Conservation (phyloP, 2,888 invertebrate species). For the Nematopogon swammerdamellus region DNA sequence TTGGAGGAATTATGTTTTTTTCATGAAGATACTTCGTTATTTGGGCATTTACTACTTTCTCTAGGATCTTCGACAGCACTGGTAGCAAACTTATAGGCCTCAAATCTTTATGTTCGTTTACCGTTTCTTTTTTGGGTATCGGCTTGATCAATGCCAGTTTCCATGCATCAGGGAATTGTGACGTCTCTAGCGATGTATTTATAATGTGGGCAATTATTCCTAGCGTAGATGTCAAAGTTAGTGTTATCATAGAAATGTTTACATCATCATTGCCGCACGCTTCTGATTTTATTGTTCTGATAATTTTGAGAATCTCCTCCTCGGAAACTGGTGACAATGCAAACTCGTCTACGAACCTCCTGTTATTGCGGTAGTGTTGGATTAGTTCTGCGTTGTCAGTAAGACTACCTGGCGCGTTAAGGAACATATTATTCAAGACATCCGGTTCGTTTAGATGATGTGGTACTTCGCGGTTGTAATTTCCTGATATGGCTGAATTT, state of each 20-base stretch:
- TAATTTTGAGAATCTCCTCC: not conserved
- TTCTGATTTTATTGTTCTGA: not conserved
- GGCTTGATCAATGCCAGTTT: not conserved
- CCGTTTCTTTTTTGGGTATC: not conserved
- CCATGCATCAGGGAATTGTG: not conserved
- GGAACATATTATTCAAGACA: too few relatives aligned
- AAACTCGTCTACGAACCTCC: not conserved
- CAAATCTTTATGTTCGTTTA: not conserved
- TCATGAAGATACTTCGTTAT: not conserved
- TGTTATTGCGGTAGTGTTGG: too few relatives aligned
- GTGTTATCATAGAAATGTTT: not conserved
- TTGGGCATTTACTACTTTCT: not conserved
- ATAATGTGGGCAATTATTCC: not conserved
- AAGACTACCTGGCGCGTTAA: too few relatives aligned
- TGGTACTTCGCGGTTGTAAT: too few relatives aligned
- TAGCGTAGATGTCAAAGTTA: not conserved
- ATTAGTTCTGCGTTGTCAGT: too few relatives aligned
- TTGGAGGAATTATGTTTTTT: not conserved
- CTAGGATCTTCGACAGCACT: not conserved
- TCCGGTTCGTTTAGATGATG: too few relatives aligned
- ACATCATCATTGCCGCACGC: not conserved
- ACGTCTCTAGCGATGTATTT: not conserved
- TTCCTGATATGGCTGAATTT: too few relatives aligned
- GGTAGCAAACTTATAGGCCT: not conserved
- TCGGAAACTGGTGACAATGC: not conserved